Conservation (phyloP, 2,888 invertebrate species). For the Eudemis profundana region DNA sequence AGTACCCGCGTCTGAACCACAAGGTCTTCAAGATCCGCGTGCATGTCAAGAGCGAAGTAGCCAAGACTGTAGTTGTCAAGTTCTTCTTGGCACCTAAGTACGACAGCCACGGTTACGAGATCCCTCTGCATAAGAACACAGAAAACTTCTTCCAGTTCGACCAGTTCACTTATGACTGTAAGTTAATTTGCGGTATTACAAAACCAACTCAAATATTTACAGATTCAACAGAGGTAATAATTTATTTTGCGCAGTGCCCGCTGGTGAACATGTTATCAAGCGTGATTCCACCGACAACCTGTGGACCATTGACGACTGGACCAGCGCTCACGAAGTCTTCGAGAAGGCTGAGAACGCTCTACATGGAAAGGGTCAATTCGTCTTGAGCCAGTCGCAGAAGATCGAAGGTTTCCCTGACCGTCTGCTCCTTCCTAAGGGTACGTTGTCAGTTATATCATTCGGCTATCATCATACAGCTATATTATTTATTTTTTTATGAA, state of each 20-base stretch:
- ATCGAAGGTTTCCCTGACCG: conserved; percentile 87
- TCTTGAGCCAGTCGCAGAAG: conserved; percentile 75
- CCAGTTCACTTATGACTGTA: conserved; percentile 82
- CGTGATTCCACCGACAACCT: conserved; percentile 86
- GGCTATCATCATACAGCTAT: too few species aligned
- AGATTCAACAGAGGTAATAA: neutral
- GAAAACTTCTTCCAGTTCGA: conserved; percentile 86
- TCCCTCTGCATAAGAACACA: conserved; percentile 82
- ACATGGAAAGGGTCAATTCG: conserved; percentile 75
- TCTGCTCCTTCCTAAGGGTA: conserved; percentile 87
- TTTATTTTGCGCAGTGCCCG: conserved; percentile 59
- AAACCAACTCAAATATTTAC: neutral
- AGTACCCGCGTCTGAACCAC: conserved; percentile 89
- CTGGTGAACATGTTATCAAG: conserved; percentile 79
- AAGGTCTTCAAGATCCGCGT: conserved; percentile 88
- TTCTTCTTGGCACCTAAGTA: conserved; percentile 90
- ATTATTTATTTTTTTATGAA: too few species aligned
- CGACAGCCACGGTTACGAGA: conserved; percentile 82
- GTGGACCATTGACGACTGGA: conserved; percentile 84
- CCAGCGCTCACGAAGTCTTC: conserved; percentile 70
- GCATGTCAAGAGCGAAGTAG: conserved; percentile 84
- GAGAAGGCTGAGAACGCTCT: conserved; percentile 78
- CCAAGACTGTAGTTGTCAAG: conserved; percentile 82
- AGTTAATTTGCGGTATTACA: conserved; percentile 51
- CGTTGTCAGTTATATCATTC: neutral